Base-by-base conservation (phyloP, 2,888 invertebrate species). In the Hemaris fuciformis region DNA sequence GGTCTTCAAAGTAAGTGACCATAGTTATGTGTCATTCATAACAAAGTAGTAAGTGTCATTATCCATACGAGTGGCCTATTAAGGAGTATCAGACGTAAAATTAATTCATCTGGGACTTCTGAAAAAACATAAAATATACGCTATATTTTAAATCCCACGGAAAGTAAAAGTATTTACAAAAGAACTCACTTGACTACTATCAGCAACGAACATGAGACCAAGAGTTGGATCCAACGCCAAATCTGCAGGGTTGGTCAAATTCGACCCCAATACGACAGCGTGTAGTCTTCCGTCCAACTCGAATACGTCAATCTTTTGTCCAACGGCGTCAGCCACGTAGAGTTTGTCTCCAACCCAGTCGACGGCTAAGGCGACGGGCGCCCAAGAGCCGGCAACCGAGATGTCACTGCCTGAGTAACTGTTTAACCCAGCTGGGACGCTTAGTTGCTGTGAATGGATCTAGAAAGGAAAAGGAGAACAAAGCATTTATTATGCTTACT, bases 321-420 rank as follows among this genome's bases (percentile, higher is more conserved):
- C 98, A 22, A 98, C 94, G 20, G 96, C 95, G 85, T 99, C 99
- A 0, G 98, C 98, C 20, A 99, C 97, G 88, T 99, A 99, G 7
- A 99, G 93, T 84, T 99, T 99, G 84, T 98, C 97, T 0, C 98
- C 98, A 46, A 99, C 95, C 98, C 99, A 99, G 90, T 99, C 99
- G 15, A 99, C 96, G 7, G 99, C 99, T 58, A 99, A 84, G 0
- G 98, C 96, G 0, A 97, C 96, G 0, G 98, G 98, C 0, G 97
- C 94, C 98, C 98, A 98, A 0, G 97, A 96, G 0, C 97, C 97
- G 0, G 97, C 95, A 31, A 97, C 89, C 0, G 95, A 93, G 68
- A 97, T 95, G 76, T 97, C 97, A 6, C 90, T 85, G 66, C 94
- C 94, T 15, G 89, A 82, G 68, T 91, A 93, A 38, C 80, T 74